These are phyloP conservation scores for Neolamprologus sp. DNA, from an alignment of 2,113 vertebrate species.

Conservation along the genomic window DNA sequence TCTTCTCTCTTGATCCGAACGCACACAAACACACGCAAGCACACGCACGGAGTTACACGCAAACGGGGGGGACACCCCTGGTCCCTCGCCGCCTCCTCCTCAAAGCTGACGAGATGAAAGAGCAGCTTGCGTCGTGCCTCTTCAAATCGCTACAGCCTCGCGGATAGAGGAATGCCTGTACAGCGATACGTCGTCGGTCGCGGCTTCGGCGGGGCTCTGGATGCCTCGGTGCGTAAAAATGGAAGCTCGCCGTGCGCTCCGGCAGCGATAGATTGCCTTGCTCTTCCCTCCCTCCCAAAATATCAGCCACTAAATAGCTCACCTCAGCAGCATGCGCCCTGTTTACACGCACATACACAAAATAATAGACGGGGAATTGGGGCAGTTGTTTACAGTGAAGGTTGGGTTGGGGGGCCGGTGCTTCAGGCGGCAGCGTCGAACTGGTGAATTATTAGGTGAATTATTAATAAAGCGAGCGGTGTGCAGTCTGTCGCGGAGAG, in stretches of 20 bases:
- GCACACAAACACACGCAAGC: slow-evolving; percentile 6
- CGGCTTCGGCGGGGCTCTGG: not conserved
- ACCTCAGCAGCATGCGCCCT: slow-evolving; percentile 15
- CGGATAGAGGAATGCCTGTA: slow-evolving; percentile 25
- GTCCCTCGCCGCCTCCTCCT: slow-evolving; percentile 59
- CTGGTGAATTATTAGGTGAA: slow-evolving; percentile 58
- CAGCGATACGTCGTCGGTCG: slow-evolving; percentile 9
- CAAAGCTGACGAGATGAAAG: slow-evolving; percentile 63
- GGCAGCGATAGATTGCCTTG: not conserved
- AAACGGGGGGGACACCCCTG: slow-evolving; percentile 51
- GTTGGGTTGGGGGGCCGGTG: not conserved
- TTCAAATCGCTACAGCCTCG: slow-evolving; percentile 16
- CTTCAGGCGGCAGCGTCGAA: slow-evolving; percentile 4
- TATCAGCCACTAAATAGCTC: slow-evolving; percentile 14
- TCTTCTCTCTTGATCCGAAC: slow-evolving; percentile 21
- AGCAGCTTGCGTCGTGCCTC: slow-evolving; percentile 33
- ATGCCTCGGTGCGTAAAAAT: slow-evolving; percentile 39
- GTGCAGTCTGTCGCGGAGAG: slow-evolving; percentile 62
- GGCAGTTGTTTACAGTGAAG: slow-evolving; percentile 32
- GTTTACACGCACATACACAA: not conserved
- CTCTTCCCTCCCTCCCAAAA: not conserved
- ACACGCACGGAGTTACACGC: slow-evolving; percentile 16
- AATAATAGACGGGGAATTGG: not conserved
- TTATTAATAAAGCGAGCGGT: slow-evolving; percentile 70
- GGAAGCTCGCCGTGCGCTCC: slow-evolving; percentile 25